phyloP scores from a whole-genome alignment of 2,797 vertebrate species.

The Petrocephalus schoutedeni region DNA sequence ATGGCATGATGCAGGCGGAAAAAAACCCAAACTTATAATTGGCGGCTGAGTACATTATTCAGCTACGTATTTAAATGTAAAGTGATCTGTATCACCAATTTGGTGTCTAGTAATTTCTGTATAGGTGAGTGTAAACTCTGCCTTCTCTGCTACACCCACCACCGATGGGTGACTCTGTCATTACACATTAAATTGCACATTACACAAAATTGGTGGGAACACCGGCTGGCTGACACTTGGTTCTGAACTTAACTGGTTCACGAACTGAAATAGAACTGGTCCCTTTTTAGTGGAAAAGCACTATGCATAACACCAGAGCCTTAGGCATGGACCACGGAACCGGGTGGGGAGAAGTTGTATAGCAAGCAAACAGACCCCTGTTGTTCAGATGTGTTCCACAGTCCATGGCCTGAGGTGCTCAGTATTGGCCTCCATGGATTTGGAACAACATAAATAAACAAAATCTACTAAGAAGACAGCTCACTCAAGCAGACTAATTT shows the following conservation, averaged over 20 bases:
- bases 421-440: background rate
- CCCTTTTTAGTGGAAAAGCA: background rate
- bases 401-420: background rate
- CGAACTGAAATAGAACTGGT: background rate
- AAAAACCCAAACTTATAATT: no score
- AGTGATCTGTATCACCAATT: no score
- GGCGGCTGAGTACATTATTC: no score
- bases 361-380: background rate
- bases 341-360: background rate
- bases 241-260: background rate
- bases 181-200: background rate
- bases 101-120: no score
- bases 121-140: background rate
- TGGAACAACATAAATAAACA: background rate
- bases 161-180: background rate
- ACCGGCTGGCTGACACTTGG: background rate
- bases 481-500: background rate
- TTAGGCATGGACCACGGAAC: background rate
- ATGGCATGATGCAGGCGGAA: no score
- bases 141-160: background rate
- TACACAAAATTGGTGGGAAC: no score
- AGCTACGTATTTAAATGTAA: no score
- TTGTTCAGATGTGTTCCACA: background rate
- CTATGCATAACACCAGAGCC: background rate
- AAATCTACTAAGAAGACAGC: background rate